phyloP scores from a whole-genome alignment of 2,113 vertebrate genomes.

The Oncorhynchus mykiss region DNA sequence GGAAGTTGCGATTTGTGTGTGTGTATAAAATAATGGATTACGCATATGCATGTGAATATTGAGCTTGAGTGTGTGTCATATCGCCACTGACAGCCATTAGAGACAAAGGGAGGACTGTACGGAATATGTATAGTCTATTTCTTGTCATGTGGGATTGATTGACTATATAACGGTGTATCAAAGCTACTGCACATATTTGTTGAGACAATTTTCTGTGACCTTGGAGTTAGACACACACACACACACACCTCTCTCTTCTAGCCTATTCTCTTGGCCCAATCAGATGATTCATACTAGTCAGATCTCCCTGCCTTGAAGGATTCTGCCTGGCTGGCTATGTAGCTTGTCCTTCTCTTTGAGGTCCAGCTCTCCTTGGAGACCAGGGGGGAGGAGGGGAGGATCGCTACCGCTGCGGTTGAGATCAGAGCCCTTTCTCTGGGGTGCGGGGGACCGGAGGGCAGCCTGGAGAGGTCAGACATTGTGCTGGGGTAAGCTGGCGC shows the following conservation, averaged over 20 bases:
- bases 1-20: too few species aligned
- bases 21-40: too few species aligned
- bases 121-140: too few species aligned
- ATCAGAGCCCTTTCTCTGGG: constrained; percentile 31
- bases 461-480: constrained; percentile 44
- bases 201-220: too few species aligned
- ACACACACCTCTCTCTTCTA: not conserved
- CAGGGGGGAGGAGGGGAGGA: not conserved
- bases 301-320: constrained; percentile 2
- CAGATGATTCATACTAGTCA: not conserved
- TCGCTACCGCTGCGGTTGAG: constrained; percentile 9
- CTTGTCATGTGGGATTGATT: too few species aligned
- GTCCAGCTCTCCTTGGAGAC: not conserved
- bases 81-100: too few species aligned
- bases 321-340: constrained; percentile 15
- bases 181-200: too few species aligned
- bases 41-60: too few species aligned
- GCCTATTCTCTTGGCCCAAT: not conserved
- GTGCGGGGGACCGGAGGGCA: not conserved
- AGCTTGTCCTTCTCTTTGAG: constrained; percentile 3
- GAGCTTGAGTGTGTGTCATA: too few species aligned
- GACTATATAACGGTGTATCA: too few species aligned
- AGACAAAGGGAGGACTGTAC: too few species aligned
- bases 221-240: not conserved
- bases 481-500: constrained; percentile 38